A percentile compares a stretch with the other conserved stretches of the same genome.
Conservation (phyloP, 2,113 vertebrate genomes). For the Cavia porcellus region DNA sequence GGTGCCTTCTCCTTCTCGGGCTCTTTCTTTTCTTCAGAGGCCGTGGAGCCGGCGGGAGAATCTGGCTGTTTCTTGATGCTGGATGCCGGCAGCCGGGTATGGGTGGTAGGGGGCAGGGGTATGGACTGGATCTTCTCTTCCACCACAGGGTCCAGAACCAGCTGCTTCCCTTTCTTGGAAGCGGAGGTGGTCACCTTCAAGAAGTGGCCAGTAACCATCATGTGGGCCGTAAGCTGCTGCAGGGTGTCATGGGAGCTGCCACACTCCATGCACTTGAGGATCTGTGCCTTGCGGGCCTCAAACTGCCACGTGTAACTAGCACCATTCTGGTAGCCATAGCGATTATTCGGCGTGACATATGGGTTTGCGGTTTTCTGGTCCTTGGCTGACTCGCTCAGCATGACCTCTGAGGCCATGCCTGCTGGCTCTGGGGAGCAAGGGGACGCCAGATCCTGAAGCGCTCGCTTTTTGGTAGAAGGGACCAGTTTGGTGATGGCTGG, state of each 20-base stretch:
- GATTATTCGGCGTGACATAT: slow-evolving; percentile 98
- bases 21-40: slow-evolving; percentile 91
- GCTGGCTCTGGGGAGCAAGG: slow-evolving; percentile 96
- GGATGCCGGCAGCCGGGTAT: slow-evolving; percentile 93
- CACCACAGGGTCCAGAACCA: slow-evolving; percentile 95
- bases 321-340: slow-evolving; percentile 99
- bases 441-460: slow-evolving; percentile 94
- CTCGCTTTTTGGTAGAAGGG: slow-evolving; percentile 97
- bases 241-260: slow-evolving; percentile 99
- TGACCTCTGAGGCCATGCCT: slow-evolving; percentile 89
- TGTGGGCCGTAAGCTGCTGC: slow-evolving; percentile 99
- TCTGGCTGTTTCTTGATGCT: slow-evolving; percentile 92
- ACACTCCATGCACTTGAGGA: slow-evolving; percentile 99
- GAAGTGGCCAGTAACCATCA: slow-evolving; percentile 99
- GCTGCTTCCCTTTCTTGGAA: slow-evolving; percentile 98
- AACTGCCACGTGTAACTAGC: slow-evolving; percentile 99
- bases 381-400: slow-evolving; percentile 92
- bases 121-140: slow-evolving; percentile 99
- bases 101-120: slow-evolving; percentile 96
- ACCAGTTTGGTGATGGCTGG: slow-evolving; percentile 97
- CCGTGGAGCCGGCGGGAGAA: slow-evolving; percentile 89
- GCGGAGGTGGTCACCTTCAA: slow-evolving; percentile 98
- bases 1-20: slow-evolving; percentile 87
- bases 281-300: slow-evolving; percentile 98
- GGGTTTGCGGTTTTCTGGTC: slow-evolving; percentile 97